Evolutionary conservation across 2,113 vertebrate genomes (phyloP).

Genomic region (Danionella cerebrum): DNA sequence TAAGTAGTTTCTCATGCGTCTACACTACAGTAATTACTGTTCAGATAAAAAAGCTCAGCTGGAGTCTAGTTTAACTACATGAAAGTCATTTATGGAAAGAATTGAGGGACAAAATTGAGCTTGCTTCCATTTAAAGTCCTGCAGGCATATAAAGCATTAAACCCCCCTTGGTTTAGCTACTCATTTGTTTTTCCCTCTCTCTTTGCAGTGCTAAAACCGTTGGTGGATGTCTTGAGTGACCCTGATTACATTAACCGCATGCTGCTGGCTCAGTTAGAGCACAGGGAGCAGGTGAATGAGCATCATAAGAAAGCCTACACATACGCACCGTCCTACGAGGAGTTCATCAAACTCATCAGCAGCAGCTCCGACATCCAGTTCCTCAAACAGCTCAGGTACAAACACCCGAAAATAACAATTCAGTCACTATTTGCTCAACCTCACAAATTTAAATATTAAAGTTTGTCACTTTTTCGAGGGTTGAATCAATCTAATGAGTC

Average conservation of each 20-base stretch:
- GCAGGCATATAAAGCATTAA: neutral
- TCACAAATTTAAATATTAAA: no score
- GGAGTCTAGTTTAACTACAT: neutral
- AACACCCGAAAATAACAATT: no score
- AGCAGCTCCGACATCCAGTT: slow-evolving; percentile 88
- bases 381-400: slow-evolving; percentile 92
- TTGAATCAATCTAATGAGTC: no score
- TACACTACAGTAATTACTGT: neutral
- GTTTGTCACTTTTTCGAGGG: no score
- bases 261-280: slow-evolving; percentile 89
- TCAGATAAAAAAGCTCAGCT: neutral
- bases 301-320: slow-evolving; percentile 96
- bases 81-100: neutral
- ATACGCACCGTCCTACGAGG: slow-evolving; percentile 95
- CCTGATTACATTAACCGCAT: slow-evolving; percentile 94
- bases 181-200: neutral
- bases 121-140: neutral
- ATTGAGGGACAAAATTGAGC: neutral
- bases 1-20: neutral
- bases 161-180: neutral
- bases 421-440: no score
- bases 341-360: slow-evolving; percentile 97
- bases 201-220: slow-evolving; percentile 80
- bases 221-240: slow-evolving; percentile 88
- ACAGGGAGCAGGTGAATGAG: slow-evolving; percentile 85